Base-by-base conservation (phyloP, 2,888 invertebrate genomes). In the Thecocarcelia acutangulata region DNA sequence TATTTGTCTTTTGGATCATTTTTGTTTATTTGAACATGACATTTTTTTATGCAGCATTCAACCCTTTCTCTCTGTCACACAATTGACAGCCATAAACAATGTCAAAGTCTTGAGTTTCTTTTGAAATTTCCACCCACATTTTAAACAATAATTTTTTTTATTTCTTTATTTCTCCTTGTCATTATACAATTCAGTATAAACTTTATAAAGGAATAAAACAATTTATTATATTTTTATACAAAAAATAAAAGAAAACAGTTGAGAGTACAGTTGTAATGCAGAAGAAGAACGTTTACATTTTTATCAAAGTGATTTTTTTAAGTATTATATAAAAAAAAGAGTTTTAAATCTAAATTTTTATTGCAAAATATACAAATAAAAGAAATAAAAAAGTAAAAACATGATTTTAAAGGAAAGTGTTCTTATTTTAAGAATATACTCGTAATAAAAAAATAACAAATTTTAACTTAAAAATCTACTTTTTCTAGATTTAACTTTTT, bases 91-190 rank as follows among this genome's bases (percentile, higher is more conserved):
- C 50, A 44, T 21, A 70, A 58, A 70, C 56, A 56, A 77, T 77
- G 70, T 70, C 63, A 70, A 77, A 64, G 70, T 64, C 54, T 77
- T 77, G 42, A 56, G 42, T 64, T 70, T 77, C 70, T 58, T 70
- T 77, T 58, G 70, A 58, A 58, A 50, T 68, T 75, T 70, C 70
- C 77, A 64, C 77, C 77, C 70, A 77, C 77, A 63, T 13, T 54
- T 77, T 46, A 61, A 15, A 69, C 59, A 76, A 54, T 68, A 33
- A 28, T 48, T 44, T 68, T 56, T 28, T 15, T 37, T 28, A 4
- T n/a, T 56, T 40, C 13, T 37, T 68, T 68, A 11, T 42, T 37
- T 74, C 6, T 37, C n/a, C 48, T 42, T 44, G 15, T 13, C 44
- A 73, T 73, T 12, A 21, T 12, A 37, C 58, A 56, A 46, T 21